Conservation (phyloP, 2,113 vertebrate species). For the Polyodon spathula region DNA sequence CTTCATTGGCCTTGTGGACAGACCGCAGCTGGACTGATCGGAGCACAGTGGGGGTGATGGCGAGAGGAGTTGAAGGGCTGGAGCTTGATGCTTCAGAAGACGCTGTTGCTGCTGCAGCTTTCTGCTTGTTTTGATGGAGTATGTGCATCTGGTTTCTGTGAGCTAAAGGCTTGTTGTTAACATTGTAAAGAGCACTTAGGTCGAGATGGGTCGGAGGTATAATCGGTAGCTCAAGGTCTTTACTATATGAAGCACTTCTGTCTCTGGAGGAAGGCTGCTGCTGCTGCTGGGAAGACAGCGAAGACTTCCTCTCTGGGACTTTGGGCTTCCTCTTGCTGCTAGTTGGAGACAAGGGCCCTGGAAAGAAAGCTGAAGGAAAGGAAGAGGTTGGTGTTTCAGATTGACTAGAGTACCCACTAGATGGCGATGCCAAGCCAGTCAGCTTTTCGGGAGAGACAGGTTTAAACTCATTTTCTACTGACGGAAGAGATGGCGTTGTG, state of each 20-base stretch:
- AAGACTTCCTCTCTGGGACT: slow-evolving; percentile 95
- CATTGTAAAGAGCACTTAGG: slow-evolving; percentile 82
- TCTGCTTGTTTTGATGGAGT: slow-evolving; percentile 66
- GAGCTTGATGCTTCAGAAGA: slow-evolving; percentile 50
- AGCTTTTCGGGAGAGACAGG: slow-evolving; percentile 84
- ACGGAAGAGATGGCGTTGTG: slow-evolving; percentile 85
- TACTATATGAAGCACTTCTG: slow-evolving; percentile 54
- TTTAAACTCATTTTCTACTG: slow-evolving; percentile 80
- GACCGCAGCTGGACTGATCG: slow-evolving; percentile 80
- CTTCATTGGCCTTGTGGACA: slow-evolving; percentile 58
- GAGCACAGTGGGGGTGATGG: slow-evolving; percentile 80
- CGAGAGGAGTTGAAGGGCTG: slow-evolving; percentile 49
- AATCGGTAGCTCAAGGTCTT: slow-evolving; percentile 79
- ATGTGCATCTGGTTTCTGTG: slow-evolving; percentile 66
- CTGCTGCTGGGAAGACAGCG: slow-evolving; percentile 63
- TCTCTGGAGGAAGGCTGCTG: slow-evolving; percentile 64
- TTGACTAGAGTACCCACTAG: slow-evolving; percentile 94
- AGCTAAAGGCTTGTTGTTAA: slow-evolving; percentile 67
- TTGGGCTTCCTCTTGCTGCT: slow-evolving; percentile 87
- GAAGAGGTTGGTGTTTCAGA: slow-evolving; percentile 92
- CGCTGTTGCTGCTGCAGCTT: slow-evolving; percentile 53
- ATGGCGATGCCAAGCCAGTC: slow-evolving; percentile 81
- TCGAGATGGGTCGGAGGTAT: slow-evolving; percentile 88
- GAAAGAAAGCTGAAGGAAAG: slow-evolving; percentile 83
- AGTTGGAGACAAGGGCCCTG: slow-evolving; percentile 78